Evolutionary conservation across 2,113 vertebrate species (phyloP).

Genomic region (Catharus bicknelli): DNA sequence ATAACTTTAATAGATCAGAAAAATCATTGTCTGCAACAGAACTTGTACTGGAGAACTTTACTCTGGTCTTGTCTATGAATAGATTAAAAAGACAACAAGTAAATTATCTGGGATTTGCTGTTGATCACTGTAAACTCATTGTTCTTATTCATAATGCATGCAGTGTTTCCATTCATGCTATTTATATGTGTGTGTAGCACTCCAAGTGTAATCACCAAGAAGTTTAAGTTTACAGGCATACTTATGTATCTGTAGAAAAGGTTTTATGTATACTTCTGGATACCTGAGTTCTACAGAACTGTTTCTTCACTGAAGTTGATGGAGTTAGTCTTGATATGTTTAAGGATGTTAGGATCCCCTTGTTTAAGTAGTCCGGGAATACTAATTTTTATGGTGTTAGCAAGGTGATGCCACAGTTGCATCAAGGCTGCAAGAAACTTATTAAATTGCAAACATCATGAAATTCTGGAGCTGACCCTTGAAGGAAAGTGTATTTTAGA

Average conservation of each 20-base stretch:
- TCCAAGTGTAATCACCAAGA: background rate
- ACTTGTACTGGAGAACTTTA: background rate
- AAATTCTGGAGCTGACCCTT: background rate
- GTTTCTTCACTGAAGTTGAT: background rate
- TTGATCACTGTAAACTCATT: background rate
- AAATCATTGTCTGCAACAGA: background rate
- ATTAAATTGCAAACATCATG: background rate
- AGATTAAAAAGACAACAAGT: background rate
- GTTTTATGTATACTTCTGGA: background rate
- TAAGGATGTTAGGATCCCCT: background rate
- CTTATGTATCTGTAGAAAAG: background rate
- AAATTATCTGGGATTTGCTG: background rate
- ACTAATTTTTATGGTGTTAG: background rate
- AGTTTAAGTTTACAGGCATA: background rate
- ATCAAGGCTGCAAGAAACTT: background rate
- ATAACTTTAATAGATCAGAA: background rate
- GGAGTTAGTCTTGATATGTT: background rate
- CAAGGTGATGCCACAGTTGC: background rate
- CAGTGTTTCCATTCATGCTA: background rate
- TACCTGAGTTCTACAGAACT: background rate
- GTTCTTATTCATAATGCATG: background rate
- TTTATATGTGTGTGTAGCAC: background rate
- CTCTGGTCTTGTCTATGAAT: background rate
- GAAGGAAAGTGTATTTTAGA: conserved; percentile 12
- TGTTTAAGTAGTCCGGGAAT: background rate